Conservation (phyloP, 2,888 invertebrate species). For the Ryuthela nishihirai region DNA sequence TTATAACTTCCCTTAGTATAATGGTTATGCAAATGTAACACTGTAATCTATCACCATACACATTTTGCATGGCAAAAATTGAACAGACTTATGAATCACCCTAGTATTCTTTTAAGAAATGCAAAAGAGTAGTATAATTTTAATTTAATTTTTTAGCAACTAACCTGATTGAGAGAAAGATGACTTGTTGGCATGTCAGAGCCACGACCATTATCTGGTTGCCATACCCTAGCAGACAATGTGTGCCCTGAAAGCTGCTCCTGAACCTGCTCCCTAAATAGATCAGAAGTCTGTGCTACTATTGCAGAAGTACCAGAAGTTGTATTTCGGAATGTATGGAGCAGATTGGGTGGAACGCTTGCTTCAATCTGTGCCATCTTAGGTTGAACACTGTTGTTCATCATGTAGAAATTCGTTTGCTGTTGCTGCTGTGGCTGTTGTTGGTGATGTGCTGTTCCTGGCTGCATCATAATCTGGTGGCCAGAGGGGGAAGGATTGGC, state of each 20-base stretch:
- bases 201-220: conserved; percentile 14
- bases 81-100: neutral
- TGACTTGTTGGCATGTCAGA: conserved; percentile 12
- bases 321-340: conserved; percentile 14
- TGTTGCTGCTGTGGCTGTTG: conserved; percentile 3
- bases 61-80: neutral
- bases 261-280: conserved; percentile 18
- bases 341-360: conserved; percentile 6
- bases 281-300: conserved; percentile 4
- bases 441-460: neutral
- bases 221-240: conserved; percentile 30
- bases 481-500: conserved; percentile 1
- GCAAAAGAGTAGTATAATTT: too few relatives aligned
- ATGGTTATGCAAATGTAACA: neutral
- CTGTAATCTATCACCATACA: neutral
- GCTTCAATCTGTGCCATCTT: conserved; percentile 6
- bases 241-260: conserved; percentile 19
- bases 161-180: conserved; percentile 18
- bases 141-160: neutral
- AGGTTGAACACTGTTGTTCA: conserved; percentile 6
- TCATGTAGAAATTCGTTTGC: conserved; percentile 22
- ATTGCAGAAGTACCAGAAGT: conserved; percentile 2
- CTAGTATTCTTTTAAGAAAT: too few relatives aligned
- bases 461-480: conserved; percentile 17
- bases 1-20: too few relatives aligned